These are phyloP conservation scores for Sebastes umbrosus DNA, from an alignment of 2,797 vertebrate genomes.

Conservation along the genomic window DNA sequence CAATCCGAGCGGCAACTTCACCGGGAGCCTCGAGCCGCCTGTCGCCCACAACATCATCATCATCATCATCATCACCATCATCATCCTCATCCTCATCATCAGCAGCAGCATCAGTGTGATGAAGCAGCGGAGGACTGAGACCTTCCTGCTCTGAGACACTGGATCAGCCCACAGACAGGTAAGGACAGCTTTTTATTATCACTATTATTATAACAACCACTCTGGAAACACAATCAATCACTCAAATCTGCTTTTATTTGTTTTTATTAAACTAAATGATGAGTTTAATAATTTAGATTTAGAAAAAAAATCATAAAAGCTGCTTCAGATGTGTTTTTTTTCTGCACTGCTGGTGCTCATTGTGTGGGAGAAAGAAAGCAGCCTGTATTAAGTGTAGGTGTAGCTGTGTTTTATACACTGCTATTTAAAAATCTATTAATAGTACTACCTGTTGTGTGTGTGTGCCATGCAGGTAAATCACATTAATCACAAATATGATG, in stretches of 20 bases:
- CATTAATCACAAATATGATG: neutral
- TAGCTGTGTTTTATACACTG: slow-evolving; percentile 14
- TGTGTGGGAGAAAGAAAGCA: slow-evolving; percentile 34
- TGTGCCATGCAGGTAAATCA: slow-evolving; percentile 8
- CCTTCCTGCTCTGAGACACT: slow-evolving; percentile 63
- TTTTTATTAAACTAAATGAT: neutral
- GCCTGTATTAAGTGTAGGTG: slow-evolving; percentile 24
- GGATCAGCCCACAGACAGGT: slow-evolving; percentile 69
- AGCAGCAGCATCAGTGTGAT: slow-evolving; percentile 66
- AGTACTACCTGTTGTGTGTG: slow-evolving; percentile 68
- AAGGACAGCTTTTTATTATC: slow-evolving; percentile 27
- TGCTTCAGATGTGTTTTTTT: slow-evolving; percentile 12
- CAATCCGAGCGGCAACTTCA: slow-evolving; percentile 59
- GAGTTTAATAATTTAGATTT: neutral
- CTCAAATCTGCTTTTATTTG: neutral
- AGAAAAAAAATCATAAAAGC: neutral
- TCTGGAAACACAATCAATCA: neutral
- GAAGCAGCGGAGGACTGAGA: slow-evolving; percentile 66
- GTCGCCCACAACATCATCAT: slow-evolving; percentile 55
- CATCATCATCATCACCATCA: slow-evolving; percentile 38
- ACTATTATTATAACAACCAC: slow-evolving; percentile 1
- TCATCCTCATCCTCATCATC: slow-evolving; percentile 5
- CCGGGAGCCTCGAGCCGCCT: slow-evolving; percentile 46
- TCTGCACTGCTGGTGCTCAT: neutral
- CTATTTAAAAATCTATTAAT: slow-evolving; percentile 50